phyloP scores from a whole-genome alignment of 2,113 vertebrate genomes.

The Miniopterus natalensis region DNA sequence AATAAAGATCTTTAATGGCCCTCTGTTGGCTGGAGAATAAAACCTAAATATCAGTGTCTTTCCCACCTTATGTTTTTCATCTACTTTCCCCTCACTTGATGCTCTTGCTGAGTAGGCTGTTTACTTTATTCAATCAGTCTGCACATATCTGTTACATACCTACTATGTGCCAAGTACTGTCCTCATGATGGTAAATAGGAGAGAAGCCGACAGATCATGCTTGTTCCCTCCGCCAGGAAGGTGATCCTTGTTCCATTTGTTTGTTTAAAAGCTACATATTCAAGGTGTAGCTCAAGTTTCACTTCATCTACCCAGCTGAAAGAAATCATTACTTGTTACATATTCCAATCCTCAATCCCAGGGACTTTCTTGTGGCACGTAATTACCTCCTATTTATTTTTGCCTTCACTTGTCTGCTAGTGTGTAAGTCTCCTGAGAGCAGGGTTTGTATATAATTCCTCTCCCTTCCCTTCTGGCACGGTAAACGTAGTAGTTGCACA shows the following conservation, averaged over 20 bases:
- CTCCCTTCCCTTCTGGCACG: neutral
- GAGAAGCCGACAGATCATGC: neutral
- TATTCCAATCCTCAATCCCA: neutral
- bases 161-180: neutral
- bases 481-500: neutral
- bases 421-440: neutral
- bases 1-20: neutral
- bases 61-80: neutral
- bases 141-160: neutral
- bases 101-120: neutral
- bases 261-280: slow-evolving; percentile 37
- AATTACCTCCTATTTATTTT: neutral
- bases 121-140: neutral
- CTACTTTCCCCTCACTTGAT: neutral
- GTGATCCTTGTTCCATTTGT: neutral
- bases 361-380: neutral
- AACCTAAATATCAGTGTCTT: neutral
- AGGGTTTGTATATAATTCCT: neutral
- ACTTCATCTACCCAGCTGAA: neutral
- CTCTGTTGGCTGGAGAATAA: neutral
- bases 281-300: neutral
- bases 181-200: neutral
- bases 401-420: neutral
- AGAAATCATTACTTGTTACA: neutral
- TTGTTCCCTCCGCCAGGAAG: neutral